Evolutionary conservation across 2,113 vertebrate genomes (phyloP), one percentile per base, ranked within the genome.

Genomic region (Rhabdomys dilectus): DNA sequence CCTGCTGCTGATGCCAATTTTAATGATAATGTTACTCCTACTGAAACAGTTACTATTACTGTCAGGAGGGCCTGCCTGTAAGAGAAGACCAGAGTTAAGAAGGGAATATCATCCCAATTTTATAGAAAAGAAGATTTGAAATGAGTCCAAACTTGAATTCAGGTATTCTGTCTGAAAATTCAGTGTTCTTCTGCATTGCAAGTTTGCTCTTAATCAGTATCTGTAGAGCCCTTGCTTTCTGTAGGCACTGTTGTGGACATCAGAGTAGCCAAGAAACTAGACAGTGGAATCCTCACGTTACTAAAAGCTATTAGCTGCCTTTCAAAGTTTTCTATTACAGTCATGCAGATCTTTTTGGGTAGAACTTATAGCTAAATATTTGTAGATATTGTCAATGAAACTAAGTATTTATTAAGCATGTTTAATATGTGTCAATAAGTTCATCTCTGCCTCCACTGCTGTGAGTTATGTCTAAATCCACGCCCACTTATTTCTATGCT

Each of bases 361-460:
- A 86, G 53, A 94, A 39, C 39, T 90, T 68, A 88, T 51, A 73
- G 86, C 92, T 78, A 88, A 72, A 34, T 92, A 92, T 68, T 92
- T 95, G 60, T 29, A 60, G 24, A 51, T 53, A 60, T 87, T 24
- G 48, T 4, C 73, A 81, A 15, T 53, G 72, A 84, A 84, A 39
- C 1, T 70, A 64, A 85, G 4, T 64, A 78, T 48, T 94, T 89
- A 89, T 60, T 72, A 94, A 68, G 82, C 45, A 3, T 60, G 51
- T 78, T 84, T 68, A 53, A 11, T 64, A 58, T 31, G 24, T 42
- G 13, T 60, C 26, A 36, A 22, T 81, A 53, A 64, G 16, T 62
- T 7, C 26, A 62, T 89, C 13, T 81, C 42, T 78, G 7, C n/a
- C 48, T 53, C 5, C 2, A 10, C 19, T 36, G 17, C 39, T 45